These are phyloP conservation scores for Thysanoteuthis rhombus DNA, from an alignment of 2,888 invertebrate species.

Conservation along the genomic window DNA sequence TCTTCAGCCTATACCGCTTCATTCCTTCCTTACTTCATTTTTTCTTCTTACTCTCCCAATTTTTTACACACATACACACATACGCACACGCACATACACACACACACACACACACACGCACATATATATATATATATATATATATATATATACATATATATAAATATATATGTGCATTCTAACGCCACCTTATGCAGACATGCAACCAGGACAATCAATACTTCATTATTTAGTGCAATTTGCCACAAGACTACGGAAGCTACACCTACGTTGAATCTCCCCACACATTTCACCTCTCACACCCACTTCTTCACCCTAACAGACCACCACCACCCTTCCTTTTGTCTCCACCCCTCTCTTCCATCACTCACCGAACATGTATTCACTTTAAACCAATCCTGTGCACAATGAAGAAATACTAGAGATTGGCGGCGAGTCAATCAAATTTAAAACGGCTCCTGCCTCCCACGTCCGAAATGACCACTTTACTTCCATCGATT, in stretches of 20 bases:
- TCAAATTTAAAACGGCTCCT: conserved; percentile 12
- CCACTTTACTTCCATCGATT: conserved; percentile 12
- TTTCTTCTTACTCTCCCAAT: neutral
- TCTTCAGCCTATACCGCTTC: neutral
- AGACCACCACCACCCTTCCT: neutral
- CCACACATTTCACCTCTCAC: neutral
- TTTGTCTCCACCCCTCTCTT: neutral
- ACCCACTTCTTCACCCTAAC: neutral
- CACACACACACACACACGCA: neutral
- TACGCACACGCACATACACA: neutral
- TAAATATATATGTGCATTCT: neutral
- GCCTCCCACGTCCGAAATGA: conserved; percentile 12
- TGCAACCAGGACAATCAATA: conserved; percentile 12
- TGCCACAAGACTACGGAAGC: neutral
- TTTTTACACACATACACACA: too few relatives aligned
- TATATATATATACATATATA: neutral
- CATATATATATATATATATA: neutral
- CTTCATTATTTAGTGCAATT: conserved; percentile 12
- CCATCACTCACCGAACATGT: neutral
- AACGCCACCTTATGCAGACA: neutral
- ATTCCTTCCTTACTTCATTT: neutral
- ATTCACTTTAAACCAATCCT: neutral
- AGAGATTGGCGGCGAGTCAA: conserved; percentile 12
- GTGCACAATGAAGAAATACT: conserved; percentile 12
- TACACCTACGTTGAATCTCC: neutral